Evolutionary conservation across 1,140 invertebrate genomes (phyloP).

Genomic region (Atta cephalotes): DNA sequence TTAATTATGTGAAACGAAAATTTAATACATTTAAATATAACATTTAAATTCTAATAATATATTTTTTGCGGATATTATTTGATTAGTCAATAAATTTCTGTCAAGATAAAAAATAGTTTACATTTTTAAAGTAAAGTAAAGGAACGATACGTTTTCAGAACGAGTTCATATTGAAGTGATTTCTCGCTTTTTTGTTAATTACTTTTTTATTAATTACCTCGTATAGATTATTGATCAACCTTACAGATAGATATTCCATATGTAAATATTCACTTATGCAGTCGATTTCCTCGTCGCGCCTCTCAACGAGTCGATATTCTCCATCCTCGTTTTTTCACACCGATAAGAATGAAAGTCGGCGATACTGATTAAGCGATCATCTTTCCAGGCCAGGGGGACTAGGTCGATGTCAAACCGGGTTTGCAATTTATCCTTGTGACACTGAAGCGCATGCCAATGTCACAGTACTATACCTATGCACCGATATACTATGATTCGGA

Average conservation of each 20-base stretch:
- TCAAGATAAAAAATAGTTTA: too few species aligned
- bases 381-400: slow-evolving; percentile 78
- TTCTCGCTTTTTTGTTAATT: neutral
- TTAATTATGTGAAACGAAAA: too few species aligned
- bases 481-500: neutral
- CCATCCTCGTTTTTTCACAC: slow-evolving; percentile 32
- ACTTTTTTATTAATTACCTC: slow-evolving; percentile 9
- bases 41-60: too few species aligned
- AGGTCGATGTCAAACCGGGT: slow-evolving; percentile 77
- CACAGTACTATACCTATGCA: slow-evolving; percentile 63
- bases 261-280: slow-evolving; percentile 58
- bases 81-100: too few species aligned
- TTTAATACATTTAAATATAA: too few species aligned
- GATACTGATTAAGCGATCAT: slow-evolving; percentile 57
- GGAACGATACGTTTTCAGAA: neutral
- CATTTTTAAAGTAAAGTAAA: too few species aligned
- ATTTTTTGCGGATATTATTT: too few species aligned
- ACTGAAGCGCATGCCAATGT: slow-evolving; percentile 74
- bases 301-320: slow-evolving; percentile 15
- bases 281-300: slow-evolving; percentile 28
- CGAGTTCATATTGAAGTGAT: neutral
- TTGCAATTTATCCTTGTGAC: slow-evolving; percentile 74
- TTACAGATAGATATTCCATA: slow-evolving; percentile 6
- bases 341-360: slow-evolving; percentile 58
- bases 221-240: neutral